phyloP scores from a whole-genome alignment of 2,113 vertebrate genomes.

The Sturnira hondurensis region DNA sequence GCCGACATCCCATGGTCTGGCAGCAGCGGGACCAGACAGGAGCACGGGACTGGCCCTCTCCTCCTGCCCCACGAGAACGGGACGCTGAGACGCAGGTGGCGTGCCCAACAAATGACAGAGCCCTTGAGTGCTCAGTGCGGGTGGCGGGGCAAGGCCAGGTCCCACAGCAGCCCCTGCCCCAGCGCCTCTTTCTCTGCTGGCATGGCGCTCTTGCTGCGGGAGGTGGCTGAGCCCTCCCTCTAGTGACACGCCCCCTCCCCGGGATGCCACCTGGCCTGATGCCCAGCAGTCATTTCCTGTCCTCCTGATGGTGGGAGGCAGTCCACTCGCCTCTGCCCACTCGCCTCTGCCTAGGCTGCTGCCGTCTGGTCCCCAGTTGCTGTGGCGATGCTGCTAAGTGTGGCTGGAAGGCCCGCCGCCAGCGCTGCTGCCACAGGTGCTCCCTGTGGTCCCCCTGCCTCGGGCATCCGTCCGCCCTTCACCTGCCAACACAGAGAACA shows the following conservation, averaged over 20 bases:
- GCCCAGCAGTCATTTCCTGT: constrained; percentile 74
- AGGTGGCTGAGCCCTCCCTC: constrained; percentile 75
- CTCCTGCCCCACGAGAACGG: not conserved
- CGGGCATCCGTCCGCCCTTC: constrained; percentile 74
- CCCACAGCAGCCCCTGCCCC: constrained; percentile 70
- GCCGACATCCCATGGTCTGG: constrained; percentile 97
- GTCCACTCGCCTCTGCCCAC: not conserved
- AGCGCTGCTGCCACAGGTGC: not conserved
- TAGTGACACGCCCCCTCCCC: constrained; percentile 71
- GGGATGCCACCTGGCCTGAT: constrained; percentile 59
- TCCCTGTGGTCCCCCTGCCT: constrained; percentile 72
- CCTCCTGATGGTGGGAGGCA: constrained; percentile 65
- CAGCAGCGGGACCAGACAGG: constrained; percentile 58
- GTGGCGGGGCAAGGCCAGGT: constrained; percentile 35
- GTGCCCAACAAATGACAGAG: not conserved
- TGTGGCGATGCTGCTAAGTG: constrained; percentile 72
- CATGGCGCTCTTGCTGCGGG: constrained; percentile 76
- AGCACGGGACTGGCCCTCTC: constrained; percentile 41
- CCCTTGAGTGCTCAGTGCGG: constrained; percentile 55
- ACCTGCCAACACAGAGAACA: constrained; percentile 80
- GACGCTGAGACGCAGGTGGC: not conserved
- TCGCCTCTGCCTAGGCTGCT: constrained; percentile 53
- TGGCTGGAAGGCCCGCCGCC: constrained; percentile 67
- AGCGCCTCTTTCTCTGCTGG: constrained; percentile 73
- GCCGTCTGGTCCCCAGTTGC: constrained; percentile 72